Percentiles rank a stretch among this genome's conserved stretches.
Conservation (phyloP, 2,797 vertebrate species). For the Mycteria americana region DNA sequence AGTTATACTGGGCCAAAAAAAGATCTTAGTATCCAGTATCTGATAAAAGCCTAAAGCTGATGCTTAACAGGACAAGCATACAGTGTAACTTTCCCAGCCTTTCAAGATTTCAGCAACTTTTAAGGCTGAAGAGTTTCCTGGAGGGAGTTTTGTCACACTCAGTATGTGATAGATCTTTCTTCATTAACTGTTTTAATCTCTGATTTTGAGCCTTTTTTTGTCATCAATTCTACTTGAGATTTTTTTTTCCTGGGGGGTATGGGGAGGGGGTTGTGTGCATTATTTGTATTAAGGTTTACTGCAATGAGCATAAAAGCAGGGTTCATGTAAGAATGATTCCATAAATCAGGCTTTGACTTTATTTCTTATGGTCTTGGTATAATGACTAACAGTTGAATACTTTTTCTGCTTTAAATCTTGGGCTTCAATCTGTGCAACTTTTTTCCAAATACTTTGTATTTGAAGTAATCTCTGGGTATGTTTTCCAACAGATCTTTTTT, state of each 20-base stretch:
- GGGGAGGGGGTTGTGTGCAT: neutral
- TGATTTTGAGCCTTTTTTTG: neutral
- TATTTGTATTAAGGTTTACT: neutral
- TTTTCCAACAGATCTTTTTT: neutral
- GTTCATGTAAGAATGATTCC: neutral
- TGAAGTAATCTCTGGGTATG: neutral
- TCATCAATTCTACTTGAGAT: neutral
- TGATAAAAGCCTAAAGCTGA: neutral
- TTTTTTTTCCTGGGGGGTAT: rapidly evolving
- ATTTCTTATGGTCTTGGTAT: neutral
- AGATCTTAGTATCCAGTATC: neutral
- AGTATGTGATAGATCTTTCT: neutral
- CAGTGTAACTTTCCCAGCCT: neutral
- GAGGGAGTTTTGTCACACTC: neutral
- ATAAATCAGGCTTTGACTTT: neutral
- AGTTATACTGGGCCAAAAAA: neutral
- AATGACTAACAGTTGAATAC: neutral
- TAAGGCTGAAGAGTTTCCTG: neutral
- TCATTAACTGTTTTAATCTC: neutral
- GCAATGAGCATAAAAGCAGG: neutral
- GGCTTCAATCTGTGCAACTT: neutral
- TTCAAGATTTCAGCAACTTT: neutral
- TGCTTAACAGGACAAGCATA: neutral
- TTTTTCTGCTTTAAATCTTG: neutral
- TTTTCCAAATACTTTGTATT: neutral